phyloP scores from a whole-genome alignment of 2,797 vertebrate genomes.

The Cynodonichthys magdalenae region DNA sequence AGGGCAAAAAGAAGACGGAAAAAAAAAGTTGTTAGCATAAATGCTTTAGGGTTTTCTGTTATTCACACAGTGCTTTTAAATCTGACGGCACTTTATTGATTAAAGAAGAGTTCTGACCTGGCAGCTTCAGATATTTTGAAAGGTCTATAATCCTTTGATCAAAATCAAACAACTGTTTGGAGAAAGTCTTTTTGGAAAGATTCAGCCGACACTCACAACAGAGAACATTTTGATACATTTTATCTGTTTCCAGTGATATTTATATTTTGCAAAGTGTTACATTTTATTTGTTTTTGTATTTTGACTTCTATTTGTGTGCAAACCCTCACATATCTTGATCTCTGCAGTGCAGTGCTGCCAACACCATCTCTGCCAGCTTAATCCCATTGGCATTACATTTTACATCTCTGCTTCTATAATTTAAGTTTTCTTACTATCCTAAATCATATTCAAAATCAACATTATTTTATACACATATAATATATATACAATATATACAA shows the following conservation, averaged over 20 bases:
- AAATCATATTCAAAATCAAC: not conserved
- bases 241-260: not conserved
- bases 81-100: conserved; percentile 7
- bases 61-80: conserved; percentile 4
- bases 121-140: conserved; percentile 22
- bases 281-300: not conserved
- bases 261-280: not conserved
- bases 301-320: conserved; percentile 6
- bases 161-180: conserved; percentile 25
- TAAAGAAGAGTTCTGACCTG: conserved; percentile 13
- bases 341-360: conserved; percentile 52
- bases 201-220: conserved; percentile 22
- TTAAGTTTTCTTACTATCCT: conserved; percentile 15
- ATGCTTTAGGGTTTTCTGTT: conserved; percentile 19
- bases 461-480: conserved; percentile 3
- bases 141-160: conserved; percentile 1
- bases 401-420: conserved; percentile 37
- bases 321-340: conserved; percentile 64
- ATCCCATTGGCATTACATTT: conserved; percentile 56
- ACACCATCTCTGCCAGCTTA: conserved; percentile 59
- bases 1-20: conserved; percentile 18
- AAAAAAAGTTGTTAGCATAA: conserved; percentile 9
- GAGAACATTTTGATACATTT: conserved; percentile 2
- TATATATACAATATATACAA: no score
- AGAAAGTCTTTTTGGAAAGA: conserved; percentile 23